A percentile compares a stretch with the other conserved stretches of the same genome.
Evolutionary conservation across 2,888 invertebrate genomes (phyloP).

Genomic region (Chesias legatella): DNA sequence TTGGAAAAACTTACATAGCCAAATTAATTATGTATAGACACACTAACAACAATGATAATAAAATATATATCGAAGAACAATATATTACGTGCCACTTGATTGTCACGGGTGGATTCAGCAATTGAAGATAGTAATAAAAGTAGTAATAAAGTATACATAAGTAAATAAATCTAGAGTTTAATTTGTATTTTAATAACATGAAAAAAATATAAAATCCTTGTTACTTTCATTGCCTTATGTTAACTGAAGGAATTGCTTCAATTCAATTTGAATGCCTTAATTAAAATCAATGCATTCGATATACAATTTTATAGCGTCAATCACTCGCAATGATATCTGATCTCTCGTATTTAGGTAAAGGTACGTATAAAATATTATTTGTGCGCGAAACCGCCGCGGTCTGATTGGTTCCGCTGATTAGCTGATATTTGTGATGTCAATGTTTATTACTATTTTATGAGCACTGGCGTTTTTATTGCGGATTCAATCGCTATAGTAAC

Average conservation of each 20-base stretch:
- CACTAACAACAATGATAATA: too few species aligned
- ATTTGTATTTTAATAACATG: too few species aligned
- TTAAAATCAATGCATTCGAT: slow-evolving; percentile 54
- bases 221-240: not conserved
- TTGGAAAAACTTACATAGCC: too few species aligned
- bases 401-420: slow-evolving; percentile 69
- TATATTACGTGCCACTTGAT: too few species aligned
- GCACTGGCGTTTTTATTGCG: slow-evolving; percentile 68
- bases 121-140: too few species aligned
- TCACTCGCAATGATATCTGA: slow-evolving; percentile 53
- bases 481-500: slow-evolving; percentile 69
- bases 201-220: too few species aligned
- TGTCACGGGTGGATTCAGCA: too few species aligned
- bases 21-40: too few species aligned
- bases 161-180: too few species aligned
- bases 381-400: slow-evolving; percentile 40
- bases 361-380: slow-evolving; percentile 61
- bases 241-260: slow-evolving; percentile 21
- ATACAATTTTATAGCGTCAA: slow-evolving; percentile 72
- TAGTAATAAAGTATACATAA: too few species aligned
- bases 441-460: slow-evolving; percentile 75
- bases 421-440: slow-evolving; percentile 75
- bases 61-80: too few species aligned
- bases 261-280: slow-evolving; percentile 43
- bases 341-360: slow-evolving; percentile 59